Conservation (phyloP, 1,140 invertebrate genomes). For the Melanaphis sacchari region DNA sequence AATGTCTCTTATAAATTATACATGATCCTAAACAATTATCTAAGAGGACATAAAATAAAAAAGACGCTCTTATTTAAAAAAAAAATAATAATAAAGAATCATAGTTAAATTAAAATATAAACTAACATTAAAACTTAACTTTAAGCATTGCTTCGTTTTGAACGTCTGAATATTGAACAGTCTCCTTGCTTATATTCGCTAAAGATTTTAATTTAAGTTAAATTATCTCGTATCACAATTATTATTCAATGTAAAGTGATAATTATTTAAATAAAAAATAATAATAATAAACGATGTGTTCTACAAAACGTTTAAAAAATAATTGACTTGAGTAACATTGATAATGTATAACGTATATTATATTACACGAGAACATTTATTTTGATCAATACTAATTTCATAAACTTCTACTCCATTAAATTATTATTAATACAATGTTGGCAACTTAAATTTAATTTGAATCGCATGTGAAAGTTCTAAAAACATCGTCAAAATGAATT, state of each 20-base stretch:
- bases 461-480: too few species aligned
- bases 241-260: not conserved
- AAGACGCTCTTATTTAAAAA: not conserved
- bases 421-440: not conserved
- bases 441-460: too few species aligned
- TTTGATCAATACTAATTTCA: not conserved
- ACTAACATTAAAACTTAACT: too few species aligned
- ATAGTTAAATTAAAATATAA: too few species aligned
- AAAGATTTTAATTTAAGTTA: not conserved
- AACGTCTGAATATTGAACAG: not conserved
- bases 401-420: not conserved
- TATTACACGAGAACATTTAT: not conserved
- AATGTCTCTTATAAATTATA: not conserved
- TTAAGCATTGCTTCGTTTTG: too few species aligned
- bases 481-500: too few species aligned
- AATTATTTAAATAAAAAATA: too few species aligned
- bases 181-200: not conserved
- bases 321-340: too few species aligned
- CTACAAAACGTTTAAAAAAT: too few species aligned
- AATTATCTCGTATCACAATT: not conserved
- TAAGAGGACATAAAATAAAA: not conserved
- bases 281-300: too few species aligned
- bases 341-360: too few species aligned
- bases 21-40: not conserved
- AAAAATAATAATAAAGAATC: not conserved